Conservation (phyloP, 2,113 vertebrate genomes). For the Vulpes ferrilata region DNA sequence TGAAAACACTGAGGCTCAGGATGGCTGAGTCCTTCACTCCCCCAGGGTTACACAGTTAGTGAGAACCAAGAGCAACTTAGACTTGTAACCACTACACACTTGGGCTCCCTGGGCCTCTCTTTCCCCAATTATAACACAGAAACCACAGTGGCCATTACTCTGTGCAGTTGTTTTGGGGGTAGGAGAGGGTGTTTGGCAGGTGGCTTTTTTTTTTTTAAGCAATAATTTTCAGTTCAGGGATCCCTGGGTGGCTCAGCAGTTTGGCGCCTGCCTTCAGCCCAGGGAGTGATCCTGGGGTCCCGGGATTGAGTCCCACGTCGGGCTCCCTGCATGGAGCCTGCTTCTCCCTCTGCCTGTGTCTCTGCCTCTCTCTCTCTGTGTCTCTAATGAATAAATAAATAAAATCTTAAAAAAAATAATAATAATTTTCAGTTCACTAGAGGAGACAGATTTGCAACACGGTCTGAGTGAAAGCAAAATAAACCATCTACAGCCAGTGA, state of each 20-base stretch:
- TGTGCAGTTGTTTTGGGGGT: not conserved
- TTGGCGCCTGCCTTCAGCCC: too few species aligned
- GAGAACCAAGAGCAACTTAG: not conserved
- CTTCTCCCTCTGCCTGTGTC: too few species aligned
- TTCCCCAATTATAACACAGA: not conserved
- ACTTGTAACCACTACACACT: not conserved
- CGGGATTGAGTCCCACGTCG: too few species aligned
- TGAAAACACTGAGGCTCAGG: conserved; percentile 21
- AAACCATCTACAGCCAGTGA: conserved; percentile 91
- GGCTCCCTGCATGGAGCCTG: too few species aligned
- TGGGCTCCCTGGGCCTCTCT: not conserved
- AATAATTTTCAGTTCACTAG: conserved; percentile 91
- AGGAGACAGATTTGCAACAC: conserved; percentile 90
- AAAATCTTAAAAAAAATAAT: too few species aligned
- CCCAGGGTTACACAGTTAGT: not conserved
- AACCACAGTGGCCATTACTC: not conserved
- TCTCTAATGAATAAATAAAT: too few species aligned
- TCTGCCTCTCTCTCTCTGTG: too few species aligned
- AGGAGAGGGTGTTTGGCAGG: not conserved
- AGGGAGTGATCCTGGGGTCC: too few species aligned
- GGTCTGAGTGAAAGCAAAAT: conserved; percentile 89
- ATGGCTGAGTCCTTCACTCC: not conserved
- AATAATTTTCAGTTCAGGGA: conserved; percentile 89
- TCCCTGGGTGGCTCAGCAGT: too few species aligned
- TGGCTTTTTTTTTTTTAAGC: conserved; percentile 80